A percentile compares a stretch with the other conserved stretches of the same genome.
phyloP scores from a whole-genome alignment of 2,113 vertebrate species.

The Ginglymostoma cirratum region DNA sequence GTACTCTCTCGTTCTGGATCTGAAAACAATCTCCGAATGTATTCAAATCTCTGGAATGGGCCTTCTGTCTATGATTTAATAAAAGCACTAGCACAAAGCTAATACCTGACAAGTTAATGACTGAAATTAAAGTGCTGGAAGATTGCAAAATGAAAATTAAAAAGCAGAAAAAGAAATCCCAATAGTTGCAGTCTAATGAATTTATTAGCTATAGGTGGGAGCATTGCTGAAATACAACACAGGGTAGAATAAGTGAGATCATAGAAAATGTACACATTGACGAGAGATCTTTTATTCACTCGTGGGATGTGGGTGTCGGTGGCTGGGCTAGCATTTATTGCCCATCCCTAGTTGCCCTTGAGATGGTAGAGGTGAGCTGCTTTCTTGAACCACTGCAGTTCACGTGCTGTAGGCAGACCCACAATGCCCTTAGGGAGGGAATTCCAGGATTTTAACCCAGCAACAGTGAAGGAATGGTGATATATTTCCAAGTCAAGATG shows the following conservation, averaged over 20 bases:
- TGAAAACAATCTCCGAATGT: not conserved
- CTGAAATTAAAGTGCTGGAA: not conserved
- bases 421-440: too few relatives aligned
- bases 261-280: not conserved
- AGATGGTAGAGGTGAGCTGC: too few relatives aligned
- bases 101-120: not conserved
- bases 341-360: too few relatives aligned
- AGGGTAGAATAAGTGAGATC: not conserved
- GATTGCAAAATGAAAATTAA: not conserved
- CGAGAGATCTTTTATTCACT: not conserved
- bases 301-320: too few relatives aligned
- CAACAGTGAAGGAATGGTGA: too few relatives aligned
- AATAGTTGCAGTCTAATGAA: not conserved
- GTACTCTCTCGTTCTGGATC: not conserved
- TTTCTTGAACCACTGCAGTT: too few relatives aligned
- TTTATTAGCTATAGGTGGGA: not conserved
- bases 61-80: not conserved
- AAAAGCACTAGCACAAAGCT: not conserved
- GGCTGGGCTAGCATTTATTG: too few relatives aligned
- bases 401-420: too few relatives aligned
- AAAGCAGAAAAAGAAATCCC: not conserved
- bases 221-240: not conserved
- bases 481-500: too few relatives aligned
- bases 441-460: too few relatives aligned
- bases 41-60: not conserved